Base-by-base conservation (phyloP, 2,113 vertebrate genomes). In the Callopanchax toddi region DNA sequence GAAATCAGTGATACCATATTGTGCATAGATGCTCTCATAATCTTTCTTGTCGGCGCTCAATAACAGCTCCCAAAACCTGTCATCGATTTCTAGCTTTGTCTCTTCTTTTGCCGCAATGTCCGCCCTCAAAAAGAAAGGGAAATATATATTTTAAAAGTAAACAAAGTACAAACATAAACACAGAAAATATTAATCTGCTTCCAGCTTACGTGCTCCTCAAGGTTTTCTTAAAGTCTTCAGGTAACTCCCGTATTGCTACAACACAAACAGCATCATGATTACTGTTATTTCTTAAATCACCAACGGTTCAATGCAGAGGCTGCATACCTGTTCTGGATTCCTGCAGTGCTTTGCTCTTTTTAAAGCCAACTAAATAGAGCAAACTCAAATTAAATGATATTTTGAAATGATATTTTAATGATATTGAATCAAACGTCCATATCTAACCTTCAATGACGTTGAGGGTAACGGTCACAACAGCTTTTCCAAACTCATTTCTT, bases 1-100 rank as follows among this genome's bases (percentile, higher is more conserved):
- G 62, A 94, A 95, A 78, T 97, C 93, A 2, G 89, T 94, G 40
- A 97, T 82, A 11, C 94, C 93, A 1, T 95, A 94, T 60, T 94
- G 89, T 0, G 84, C 0, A 75, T 94, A 97, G 68, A 97, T 95
- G 18, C 67, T 67, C 73, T 96, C 95, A 5, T 96, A 97, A 60
- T 97, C 93, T 78, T 87, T 96, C 37, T 72, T 94, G 50, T 94
- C 93, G 5, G 94, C 91, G 2, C 93, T 92, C 82, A 97, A 59
- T 72, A 97, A 42, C 49, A 95, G 68, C 22, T 98, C 94, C 93
- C 94, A 96, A 64, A 97, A 90, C 22, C 80, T 87, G 5, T 93
- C 91, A 69, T 91, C 86, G 0, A 80, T 70, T 60, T 93, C 78
- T 22, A 10, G 18, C 77, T 90, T 89, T 40, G 16, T 69, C 0